These are phyloP conservation scores for Rhogogaster chlorosoma DNA, from an alignment of 2,888 invertebrate species.

Conservation along the genomic window DNA sequence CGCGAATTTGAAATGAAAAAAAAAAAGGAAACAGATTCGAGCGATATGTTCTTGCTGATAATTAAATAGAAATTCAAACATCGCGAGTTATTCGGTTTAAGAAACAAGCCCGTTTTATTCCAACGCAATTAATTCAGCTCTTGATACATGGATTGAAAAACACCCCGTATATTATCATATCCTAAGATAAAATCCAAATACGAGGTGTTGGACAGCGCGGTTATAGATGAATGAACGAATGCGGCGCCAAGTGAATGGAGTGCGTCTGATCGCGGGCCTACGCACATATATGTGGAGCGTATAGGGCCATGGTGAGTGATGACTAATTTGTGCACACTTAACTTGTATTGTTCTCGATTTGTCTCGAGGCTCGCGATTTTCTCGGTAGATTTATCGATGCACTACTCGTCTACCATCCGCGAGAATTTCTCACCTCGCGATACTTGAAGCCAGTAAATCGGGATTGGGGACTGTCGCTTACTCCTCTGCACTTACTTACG, in stretches of 20 bases:
- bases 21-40: too few species aligned
- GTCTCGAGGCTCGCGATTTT: conserved; percentile 39
- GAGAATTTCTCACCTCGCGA: neutral
- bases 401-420: neutral
- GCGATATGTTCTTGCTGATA: neutral
- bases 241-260: conserved; percentile 78
- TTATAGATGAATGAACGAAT: conserved; percentile 73
- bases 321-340: conserved; percentile 69
- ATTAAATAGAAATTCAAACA: neutral
- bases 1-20: neutral
- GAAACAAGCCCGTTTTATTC: neutral
- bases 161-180: neutral
- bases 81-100: neutral
- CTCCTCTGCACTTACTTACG: neutral
- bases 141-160: neutral
- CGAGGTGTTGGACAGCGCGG: neutral
- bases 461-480: neutral
- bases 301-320: conserved; percentile 57
- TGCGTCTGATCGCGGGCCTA: conserved; percentile 74
- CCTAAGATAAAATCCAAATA: conserved; percentile 23
- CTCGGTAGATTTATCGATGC: conserved; percentile 23
- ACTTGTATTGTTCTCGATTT: conserved; percentile 52
- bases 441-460: neutral
- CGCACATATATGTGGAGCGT: conserved; percentile 59
- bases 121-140: neutral